Evolutionary conservation across 2,888 invertebrate species (phyloP).

Genomic region (Sphecodes monilicornis): DNA sequence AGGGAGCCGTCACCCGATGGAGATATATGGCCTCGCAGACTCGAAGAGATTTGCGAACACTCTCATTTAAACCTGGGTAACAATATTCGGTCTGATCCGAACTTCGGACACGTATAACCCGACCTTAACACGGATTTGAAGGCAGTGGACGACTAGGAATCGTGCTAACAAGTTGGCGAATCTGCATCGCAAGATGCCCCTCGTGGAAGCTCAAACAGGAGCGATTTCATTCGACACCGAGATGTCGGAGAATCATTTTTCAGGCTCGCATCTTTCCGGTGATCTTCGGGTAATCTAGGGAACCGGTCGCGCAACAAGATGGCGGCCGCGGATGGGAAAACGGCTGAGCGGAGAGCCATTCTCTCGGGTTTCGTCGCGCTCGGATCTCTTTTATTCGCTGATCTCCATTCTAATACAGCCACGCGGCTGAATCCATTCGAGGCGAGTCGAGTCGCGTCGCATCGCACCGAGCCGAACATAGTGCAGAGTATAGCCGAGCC

Average conservation of each 20-base stretch:
- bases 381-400: conserved; percentile 54
- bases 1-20: too few species aligned
- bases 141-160: background rate
- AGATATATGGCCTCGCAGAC: too few species aligned
- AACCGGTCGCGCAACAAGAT: background rate
- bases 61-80: too few species aligned
- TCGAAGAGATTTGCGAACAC: too few species aligned
- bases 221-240: background rate
- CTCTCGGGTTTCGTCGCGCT: conserved; percentile 8
- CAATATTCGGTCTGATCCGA: too few species aligned
- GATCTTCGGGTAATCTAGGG: background rate
- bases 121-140: too few species aligned
- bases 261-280: background rate
- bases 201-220: background rate
- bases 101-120: too few species aligned
- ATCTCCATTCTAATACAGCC: conserved; percentile 58
- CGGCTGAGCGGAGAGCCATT: background rate
- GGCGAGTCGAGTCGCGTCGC: background rate
- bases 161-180: background rate
- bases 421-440: conserved; percentile 47
- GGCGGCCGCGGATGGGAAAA: background rate
- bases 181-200: background rate
- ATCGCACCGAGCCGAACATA: conserved; percentile 6
- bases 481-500: background rate
- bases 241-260: background rate